Evolutionary conservation across 2,113 vertebrate species (phyloP), one percentile per base, ranked within the genome.

Genomic region (Gobio gobio): DNA sequence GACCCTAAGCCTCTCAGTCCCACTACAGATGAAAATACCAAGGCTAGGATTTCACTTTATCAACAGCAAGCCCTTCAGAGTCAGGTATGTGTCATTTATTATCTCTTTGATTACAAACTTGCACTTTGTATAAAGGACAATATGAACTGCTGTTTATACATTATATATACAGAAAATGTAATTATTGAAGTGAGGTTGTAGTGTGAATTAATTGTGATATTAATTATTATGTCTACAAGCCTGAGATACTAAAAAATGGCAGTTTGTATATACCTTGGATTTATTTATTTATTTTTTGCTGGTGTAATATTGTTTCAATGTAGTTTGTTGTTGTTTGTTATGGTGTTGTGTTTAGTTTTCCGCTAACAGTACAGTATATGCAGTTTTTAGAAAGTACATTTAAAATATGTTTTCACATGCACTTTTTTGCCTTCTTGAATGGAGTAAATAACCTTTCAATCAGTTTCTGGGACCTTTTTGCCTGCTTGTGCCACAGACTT

Each of bases 1-100:
- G 98, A 99, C 90, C 98, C 98, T 87, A 99, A 99, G 87, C 94
- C 98, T 87, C 96, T 99, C 89, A 99, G 98, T 91, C 98, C 98
- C 76, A 99, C 97, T 0, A 95, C 96, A 1, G 97, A 99, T 78
- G 98, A 99, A 76, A 94, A 97, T 7, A 88, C 96, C 86, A 98
- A 97, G 93, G 97, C 97, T 91, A 96, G 96, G 87, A 96, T 99
- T 92, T 95, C 96, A 84, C 94, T 98, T 91, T 98, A 97, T 91
- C 98, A 99, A 90, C 98, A 98, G 72, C 95, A 97, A 7, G 94
- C 96, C 85, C 97, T 97, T 61, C 96, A 97, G 82, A 95, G 93
- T 92, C 98, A 99, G 98, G 98, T 99, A 98, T 20, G 93, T 26
- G 86, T 63, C 43, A 81, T 33, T 40, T 63, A 70, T 45, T 29